These are phyloP conservation scores for Lithophane semibrunnea DNA, from an alignment of 2,888 invertebrate species.

Conservation along the genomic window DNA sequence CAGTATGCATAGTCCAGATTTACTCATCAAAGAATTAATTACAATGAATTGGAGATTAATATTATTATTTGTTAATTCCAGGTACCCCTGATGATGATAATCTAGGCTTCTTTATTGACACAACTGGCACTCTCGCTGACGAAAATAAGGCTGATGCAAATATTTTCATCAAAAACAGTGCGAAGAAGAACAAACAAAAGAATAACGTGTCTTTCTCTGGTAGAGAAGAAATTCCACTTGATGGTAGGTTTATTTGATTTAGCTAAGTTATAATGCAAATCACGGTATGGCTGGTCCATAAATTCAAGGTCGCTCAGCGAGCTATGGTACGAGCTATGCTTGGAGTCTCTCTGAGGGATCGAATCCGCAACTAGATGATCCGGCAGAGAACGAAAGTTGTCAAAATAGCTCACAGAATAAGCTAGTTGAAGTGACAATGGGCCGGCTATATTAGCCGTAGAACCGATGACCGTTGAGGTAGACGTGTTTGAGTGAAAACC, in stretches of 20 bases:
- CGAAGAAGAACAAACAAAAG: slow-evolving; percentile 70
- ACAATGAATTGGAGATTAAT: background rate
- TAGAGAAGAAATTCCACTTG: slow-evolving; percentile 35
- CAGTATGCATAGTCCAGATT: background rate
- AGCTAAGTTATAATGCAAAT: background rate
- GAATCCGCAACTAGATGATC: too few relatives aligned
- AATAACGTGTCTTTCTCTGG: slow-evolving; percentile 48
- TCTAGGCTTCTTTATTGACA: slow-evolving; percentile 72
- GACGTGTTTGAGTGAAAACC: too few relatives aligned
- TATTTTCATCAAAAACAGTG: slow-evolving; percentile 58
- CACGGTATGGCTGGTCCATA: too few relatives aligned
- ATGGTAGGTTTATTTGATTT: slow-evolving; percentile 40
- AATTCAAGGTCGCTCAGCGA: too few relatives aligned
- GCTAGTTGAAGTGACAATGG: too few relatives aligned
- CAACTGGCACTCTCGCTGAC: slow-evolving; percentile 63
- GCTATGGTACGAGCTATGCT: too few relatives aligned
- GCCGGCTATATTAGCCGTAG: too few relatives aligned
- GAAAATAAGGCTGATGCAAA: slow-evolving; percentile 32
- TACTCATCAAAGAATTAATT: background rate
- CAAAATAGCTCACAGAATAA: too few relatives aligned
- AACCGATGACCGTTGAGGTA: too few relatives aligned
- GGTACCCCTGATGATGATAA: slow-evolving; percentile 54
- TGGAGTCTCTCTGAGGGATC: too few relatives aligned
- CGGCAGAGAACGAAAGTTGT: too few relatives aligned
- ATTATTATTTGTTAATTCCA: slow-evolving; percentile 17